Conservation (phyloP, 2,888 invertebrate genomes). For the Aporophyla nigra region DNA sequence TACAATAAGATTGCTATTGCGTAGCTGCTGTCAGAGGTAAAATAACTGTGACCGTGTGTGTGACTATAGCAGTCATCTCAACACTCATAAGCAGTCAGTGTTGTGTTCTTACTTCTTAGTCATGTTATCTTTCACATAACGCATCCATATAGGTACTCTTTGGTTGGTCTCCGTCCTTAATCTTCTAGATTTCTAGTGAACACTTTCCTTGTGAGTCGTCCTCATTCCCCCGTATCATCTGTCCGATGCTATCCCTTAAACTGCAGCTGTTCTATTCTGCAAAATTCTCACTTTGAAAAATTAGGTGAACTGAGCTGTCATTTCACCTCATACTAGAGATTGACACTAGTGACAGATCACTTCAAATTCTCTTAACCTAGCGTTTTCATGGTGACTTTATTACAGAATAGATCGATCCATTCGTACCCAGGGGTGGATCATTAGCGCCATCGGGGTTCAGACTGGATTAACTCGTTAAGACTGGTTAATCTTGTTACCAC, state of each 20-base stretch:
- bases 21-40: too few species aligned
- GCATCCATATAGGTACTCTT: not conserved
- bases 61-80: not conserved
- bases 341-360: too few species aligned
- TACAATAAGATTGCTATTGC: too few species aligned
- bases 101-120: not conserved
- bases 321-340: not conserved
- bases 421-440: not conserved
- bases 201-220: not conserved
- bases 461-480: not conserved
- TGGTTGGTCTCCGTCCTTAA: not conserved
- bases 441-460: not conserved
- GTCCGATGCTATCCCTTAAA: not conserved
- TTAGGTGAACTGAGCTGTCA: not conserved
- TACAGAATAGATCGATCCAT: not conserved
- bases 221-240: not conserved
- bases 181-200: not conserved
- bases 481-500: not conserved
- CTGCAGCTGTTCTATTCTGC: too few species aligned
- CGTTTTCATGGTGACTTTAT: not conserved
- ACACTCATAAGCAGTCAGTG: not conserved
- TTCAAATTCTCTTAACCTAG: too few species aligned
- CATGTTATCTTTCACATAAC: not conserved
- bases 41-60: too few species aligned
- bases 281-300: too few species aligned